Conservation (phyloP, 2,113 vertebrate species). For the Condylura cristata region DNA sequence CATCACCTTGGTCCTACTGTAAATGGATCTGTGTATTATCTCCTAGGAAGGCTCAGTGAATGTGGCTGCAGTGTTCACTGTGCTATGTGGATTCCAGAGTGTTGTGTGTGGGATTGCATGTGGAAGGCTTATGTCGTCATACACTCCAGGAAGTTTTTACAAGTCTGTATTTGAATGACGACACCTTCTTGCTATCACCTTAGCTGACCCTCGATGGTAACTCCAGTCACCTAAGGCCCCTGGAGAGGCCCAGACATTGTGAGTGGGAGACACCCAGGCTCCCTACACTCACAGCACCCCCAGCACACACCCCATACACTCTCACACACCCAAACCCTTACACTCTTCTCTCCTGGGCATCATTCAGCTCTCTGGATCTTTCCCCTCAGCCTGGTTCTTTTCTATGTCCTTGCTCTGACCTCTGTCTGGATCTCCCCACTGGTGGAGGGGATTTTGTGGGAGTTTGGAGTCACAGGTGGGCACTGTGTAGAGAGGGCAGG, state of each 20-base stretch:
- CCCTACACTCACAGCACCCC: background rate
- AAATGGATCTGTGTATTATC: background rate
- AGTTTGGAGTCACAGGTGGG: accelerated
- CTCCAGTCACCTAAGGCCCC: conserved; percentile 14
- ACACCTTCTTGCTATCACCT: background rate
- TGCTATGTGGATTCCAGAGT: background rate
- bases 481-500: too few relatives aligned
- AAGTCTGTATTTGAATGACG: background rate
- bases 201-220: background rate
- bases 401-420: background rate
- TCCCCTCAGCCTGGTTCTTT: background rate
- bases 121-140: background rate
- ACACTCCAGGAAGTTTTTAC: background rate
- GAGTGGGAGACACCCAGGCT: conserved; percentile 73
- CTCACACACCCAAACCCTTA: background rate
- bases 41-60: background rate
- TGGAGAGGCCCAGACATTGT: conserved; percentile 38
- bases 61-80: too few relatives aligned
- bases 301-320: background rate
- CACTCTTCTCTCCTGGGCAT: background rate
- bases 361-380: background rate
- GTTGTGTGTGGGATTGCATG: accelerated
- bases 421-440: background rate
- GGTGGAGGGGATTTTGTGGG: background rate
- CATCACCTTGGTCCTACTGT: background rate